phyloP scores from a whole-genome alignment of 2,113 vertebrate genomes.

The Psephotus haematonotus region DNA sequence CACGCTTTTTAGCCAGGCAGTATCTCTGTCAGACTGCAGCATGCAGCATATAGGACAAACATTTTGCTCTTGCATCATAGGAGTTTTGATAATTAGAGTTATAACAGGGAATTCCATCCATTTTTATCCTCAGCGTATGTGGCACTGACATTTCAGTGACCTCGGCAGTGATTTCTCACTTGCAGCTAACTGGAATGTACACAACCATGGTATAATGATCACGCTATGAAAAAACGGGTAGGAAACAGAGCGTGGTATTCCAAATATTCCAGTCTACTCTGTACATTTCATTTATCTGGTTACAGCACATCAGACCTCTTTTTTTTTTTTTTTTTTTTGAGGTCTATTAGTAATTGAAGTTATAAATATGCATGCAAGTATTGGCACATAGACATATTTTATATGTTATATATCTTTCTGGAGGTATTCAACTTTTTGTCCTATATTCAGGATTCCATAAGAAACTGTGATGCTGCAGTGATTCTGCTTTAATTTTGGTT shows the following conservation, averaged over 20 bases:
- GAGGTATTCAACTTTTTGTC: neutral
- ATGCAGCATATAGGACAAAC: neutral
- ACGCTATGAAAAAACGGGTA: neutral
- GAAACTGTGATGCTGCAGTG: neutral
- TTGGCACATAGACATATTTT: neutral
- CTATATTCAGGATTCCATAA: neutral
- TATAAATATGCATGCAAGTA: neutral
- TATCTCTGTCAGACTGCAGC: neutral
- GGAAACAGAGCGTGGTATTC: neutral
- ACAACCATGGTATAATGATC: slow-evolving; percentile 29
- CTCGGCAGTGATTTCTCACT: slow-evolving; percentile 15
- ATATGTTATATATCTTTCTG: neutral
- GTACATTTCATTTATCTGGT: neutral
- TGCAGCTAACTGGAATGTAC: slow-evolving; percentile 41
- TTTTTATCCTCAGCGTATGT: neutral
- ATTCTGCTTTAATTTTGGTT: slow-evolving; percentile 13
- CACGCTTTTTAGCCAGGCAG: neutral
- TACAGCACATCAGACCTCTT: neutral
- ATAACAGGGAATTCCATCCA: neutral
- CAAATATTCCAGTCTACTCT: neutral
- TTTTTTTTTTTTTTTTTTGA: neutral
- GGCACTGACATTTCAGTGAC: slow-evolving; percentile 24
- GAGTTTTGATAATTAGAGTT: slow-evolving; percentile 1
- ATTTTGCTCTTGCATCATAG: neutral
- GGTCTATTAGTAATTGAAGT: neutral